Percentiles rank a stretch among this genome's conserved stretches.
Conservation (phyloP, 2,113 vertebrate species). For the Python bivittatus region DNA sequence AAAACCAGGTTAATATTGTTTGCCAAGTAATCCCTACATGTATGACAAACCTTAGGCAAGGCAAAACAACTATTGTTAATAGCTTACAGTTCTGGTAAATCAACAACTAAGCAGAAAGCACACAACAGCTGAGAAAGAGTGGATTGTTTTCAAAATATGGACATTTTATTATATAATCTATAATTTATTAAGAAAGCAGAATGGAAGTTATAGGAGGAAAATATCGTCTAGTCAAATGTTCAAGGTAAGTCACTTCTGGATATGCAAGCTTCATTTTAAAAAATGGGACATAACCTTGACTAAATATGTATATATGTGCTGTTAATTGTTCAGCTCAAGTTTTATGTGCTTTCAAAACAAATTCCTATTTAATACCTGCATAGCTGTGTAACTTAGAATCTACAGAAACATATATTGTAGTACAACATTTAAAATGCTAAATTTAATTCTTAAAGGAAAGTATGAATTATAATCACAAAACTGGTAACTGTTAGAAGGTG, state of each 20-base stretch:
- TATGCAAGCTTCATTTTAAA: neutral
- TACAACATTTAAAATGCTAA: conserved; percentile 27
- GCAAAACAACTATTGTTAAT: neutral
- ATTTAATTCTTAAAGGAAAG: conserved; percentile 49
- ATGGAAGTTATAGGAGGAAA: conserved; percentile 15
- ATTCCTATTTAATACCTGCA: neutral
- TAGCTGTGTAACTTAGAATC: neutral
- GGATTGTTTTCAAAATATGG: neutral
- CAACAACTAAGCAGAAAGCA: neutral
- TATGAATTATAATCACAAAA: conserved; percentile 64
- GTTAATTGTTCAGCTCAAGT: neutral
- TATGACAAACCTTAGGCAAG: neutral
- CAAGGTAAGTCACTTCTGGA: neutral
- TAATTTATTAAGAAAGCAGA: conserved; percentile 16
- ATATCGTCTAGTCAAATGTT: neutral
- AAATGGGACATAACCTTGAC: neutral
- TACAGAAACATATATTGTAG: neutral
- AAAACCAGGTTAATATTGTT: neutral
- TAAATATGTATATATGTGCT: neutral
- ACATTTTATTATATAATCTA: neutral
- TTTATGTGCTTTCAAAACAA: conserved; percentile 11
- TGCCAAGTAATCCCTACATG: neutral
- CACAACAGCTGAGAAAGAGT: neutral
- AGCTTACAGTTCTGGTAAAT: neutral
- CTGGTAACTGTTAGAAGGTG: conserved; percentile 48